These are phyloP conservation scores for Leptinotarsa peninsularis DNA, from an alignment of 2,888 invertebrate genomes.

Conservation along the genomic window DNA sequence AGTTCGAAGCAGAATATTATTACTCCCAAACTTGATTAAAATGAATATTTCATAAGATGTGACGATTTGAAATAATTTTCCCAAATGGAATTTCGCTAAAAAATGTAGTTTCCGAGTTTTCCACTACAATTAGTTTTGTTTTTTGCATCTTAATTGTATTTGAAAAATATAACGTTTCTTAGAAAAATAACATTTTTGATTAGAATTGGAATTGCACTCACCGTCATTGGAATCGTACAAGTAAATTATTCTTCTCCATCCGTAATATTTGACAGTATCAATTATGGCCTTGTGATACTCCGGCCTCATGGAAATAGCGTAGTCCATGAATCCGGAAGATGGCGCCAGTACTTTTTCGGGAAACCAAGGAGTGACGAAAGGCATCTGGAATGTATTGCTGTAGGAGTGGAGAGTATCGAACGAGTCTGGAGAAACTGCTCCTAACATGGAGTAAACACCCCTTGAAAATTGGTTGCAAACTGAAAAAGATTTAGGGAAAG, in stretches of 20 bases:
- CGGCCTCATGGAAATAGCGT: slow-evolving; percentile 93
- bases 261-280: slow-evolving; percentile 92
- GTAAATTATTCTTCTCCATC: slow-evolving; percentile 90
- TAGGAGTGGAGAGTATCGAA: slow-evolving; percentile 94
- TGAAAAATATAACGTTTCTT: no score
- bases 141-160: no score
- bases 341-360: slow-evolving; percentile 90
- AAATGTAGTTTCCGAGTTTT: no score
- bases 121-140: no score
- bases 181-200: no score
- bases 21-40: no score
- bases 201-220: slow-evolving; percentile 62
- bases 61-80: no score
- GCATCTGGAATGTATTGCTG: slow-evolving; percentile 95
- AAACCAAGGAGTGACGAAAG: slow-evolving; percentile 94
- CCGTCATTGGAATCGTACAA: slow-evolving; percentile 93
- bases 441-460: slow-evolving; percentile 90
- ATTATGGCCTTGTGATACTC: slow-evolving; percentile 96
- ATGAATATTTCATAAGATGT: no score
- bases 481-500: slow-evolving; percentile 64
- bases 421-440: slow-evolving; percentile 92
- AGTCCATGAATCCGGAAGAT: slow-evolving; percentile 89
- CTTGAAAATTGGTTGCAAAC: slow-evolving; percentile 92
- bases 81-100: no score
- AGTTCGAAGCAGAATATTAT: no score